Base-by-base conservation (phyloP, 2,113 vertebrate species). In the Archocentrus centrarchus region DNA sequence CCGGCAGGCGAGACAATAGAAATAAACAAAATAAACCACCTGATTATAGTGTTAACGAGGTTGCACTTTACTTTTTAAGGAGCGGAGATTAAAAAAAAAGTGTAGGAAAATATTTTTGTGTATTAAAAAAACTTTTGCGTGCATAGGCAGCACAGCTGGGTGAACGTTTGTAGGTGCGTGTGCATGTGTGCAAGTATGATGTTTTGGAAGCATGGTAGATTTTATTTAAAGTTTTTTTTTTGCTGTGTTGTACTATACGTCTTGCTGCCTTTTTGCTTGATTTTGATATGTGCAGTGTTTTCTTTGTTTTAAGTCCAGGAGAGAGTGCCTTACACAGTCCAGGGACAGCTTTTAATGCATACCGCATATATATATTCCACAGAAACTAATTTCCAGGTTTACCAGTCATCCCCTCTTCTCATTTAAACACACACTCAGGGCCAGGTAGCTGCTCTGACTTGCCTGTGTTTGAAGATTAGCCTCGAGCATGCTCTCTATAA, bases 51-150 rank as follows among this genome's bases (percentile, higher is more conserved):
- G 84, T 84, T 90, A 83, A 80, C 78, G 62, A 89, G 84, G 82
- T 93, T 95, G 94, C 93, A 94, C 92, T 95, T 95, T 94, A 94
- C 70, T 77, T 93, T 87, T 84, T 86, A 62, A 85, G 81, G 61
- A 75, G 77, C 76, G 70, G 61, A 58, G 66, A 37, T 62, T 60
- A 85, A 84, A 84, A 60, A 82, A 84, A 73, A 50, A 57, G 47
- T 81, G 62, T 68, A 32, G 58, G 81, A 14, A 81, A 81, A 63
- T 77, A 61, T 80, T 84, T 87, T 79, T 86, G 70, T 81, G 79
- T 75, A 75, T 35, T 81, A 61, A 41, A 66, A 50, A 47, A 76
- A n/a, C 17, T 63, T 83, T 77, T 84, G 78, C 75, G 41, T 59
- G 75, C 4, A n/a, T 75, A 35, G 20, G 60, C 50, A 35, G 50